A percentile compares a stretch with the other conserved stretches of the same genome.
phyloP scores from a whole-genome alignment of 2,113 vertebrate species.

The Hydrolagus affinis region DNA sequence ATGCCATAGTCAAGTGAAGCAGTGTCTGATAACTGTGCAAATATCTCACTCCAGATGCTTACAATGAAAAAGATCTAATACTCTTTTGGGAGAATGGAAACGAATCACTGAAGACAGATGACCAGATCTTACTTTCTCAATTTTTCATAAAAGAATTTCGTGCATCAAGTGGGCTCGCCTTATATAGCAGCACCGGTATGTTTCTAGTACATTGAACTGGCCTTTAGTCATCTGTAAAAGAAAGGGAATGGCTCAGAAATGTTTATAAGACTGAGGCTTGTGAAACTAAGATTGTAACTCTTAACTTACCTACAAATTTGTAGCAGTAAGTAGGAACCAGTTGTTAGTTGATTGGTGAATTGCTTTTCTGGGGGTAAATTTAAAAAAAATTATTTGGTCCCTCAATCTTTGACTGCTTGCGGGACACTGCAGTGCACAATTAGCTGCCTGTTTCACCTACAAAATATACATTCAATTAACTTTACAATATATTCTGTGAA shows the following conservation, averaged over 20 bases:
- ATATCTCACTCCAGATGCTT: conserved; percentile 65
- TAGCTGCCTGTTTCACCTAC: no score
- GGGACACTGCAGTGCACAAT: no score
- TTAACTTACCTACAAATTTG: not conserved
- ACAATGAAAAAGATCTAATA: conserved; percentile 86
- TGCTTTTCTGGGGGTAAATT: no score
- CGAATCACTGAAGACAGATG: conserved; percentile 72
- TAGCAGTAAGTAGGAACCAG: no score
- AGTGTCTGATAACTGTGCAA: conserved; percentile 31
- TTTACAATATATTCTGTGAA: no score
- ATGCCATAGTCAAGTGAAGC: not conserved
- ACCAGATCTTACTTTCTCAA: conserved; percentile 79
- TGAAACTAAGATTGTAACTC: not conserved
- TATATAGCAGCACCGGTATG: conserved; percentile 86
- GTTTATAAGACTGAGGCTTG: not conserved
- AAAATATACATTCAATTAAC: no score
- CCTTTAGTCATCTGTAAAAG: not conserved
- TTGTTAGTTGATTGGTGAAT: no score
- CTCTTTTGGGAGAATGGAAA: conserved; percentile 86
- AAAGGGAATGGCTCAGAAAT: not conserved
- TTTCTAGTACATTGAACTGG: not conserved
- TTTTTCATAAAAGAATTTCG: conserved; percentile 87
- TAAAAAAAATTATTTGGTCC: no score
- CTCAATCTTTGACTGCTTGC: no score
- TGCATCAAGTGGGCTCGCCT: conserved; percentile 75